Evolutionary conservation across 2,797 vertebrate species (phyloP), one percentile per base, ranked within the genome.

Genomic region (Borostomias antarcticus): DNA sequence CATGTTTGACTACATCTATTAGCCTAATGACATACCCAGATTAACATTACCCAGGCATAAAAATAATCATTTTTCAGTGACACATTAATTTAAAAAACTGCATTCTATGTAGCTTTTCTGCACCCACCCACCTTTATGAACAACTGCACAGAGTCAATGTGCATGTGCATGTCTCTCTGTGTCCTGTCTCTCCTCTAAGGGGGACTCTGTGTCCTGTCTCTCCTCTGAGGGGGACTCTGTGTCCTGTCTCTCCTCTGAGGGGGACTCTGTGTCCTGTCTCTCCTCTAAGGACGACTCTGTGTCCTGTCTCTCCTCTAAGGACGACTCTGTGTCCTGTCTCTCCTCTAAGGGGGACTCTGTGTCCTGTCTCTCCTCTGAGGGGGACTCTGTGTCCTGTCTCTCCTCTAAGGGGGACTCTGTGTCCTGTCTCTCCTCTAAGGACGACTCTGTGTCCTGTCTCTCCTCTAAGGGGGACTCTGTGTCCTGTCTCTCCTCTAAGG

Each of bases 121-220:
- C n/a, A 15, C 15, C 40, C n/a, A 28, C n/a, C 51, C 26, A 30
- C 2, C 28, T 45, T 82, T 54, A 25, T 63, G n/a, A 62, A 15
- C 5, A 37, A 9, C 25, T 40, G 33, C 62, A 69, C 62, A 77
- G 72, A 69, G 66, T 62, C 52, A 48, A 19, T 66, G 75, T 69
- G 52, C 73, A 58, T 64, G 48, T 61, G 71, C 67, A 66, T 58
- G 66, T 74, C 69, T 76, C 57, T 48, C 57, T 70, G 61, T 58
- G 30, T 52, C 48, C 48, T 21, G 0, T 40, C 78, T 79, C 72
- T n/a, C n/a, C n/a, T n/a, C n/a, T n/a, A n/a, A n/a, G n/a, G n/a
- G n/a, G n/a, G n/a, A n/a, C n/a, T n/a, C n/a, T n/a, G n/a, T n/a
- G n/a, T n/a, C n/a, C n/a, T n/a, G n/a, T 43, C 25, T 40, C 33